Percentiles rank a stretch among this genome's conserved stretches.
phyloP scores from a whole-genome alignment of 2,113 vertebrate genomes.

The Glaucidium brasilianum region DNA sequence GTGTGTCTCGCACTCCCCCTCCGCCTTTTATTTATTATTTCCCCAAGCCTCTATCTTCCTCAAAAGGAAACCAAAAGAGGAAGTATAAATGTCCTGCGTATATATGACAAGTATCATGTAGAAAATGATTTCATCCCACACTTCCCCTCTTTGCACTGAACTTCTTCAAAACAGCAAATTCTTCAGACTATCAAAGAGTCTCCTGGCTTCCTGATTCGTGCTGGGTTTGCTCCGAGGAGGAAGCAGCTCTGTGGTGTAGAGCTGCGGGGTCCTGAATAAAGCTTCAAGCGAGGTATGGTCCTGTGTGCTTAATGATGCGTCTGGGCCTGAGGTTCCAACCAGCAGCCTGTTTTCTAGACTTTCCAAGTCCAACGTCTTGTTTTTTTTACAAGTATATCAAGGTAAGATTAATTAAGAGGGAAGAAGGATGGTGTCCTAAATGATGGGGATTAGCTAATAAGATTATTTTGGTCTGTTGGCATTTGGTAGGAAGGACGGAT shows the following conservation, averaged over 20 bases:
- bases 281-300: neutral
- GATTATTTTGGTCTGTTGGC: neutral
- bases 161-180: neutral
- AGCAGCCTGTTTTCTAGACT: neutral
- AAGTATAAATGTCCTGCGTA: neutral
- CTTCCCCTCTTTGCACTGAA: conserved; percentile 28
- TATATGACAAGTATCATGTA: neutral
- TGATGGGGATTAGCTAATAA: neutral
- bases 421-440: neutral
- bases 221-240: neutral
- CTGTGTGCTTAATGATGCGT: neutral
- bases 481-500: neutral
- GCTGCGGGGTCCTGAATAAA: accelerated
- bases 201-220: neutral
- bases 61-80: conserved; percentile 44
- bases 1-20: neutral
- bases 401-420: conserved; percentile 14
- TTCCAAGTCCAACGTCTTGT: neutral
- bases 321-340: neutral
- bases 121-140: neutral
- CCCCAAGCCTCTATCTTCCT: neutral
- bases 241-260: neutral
- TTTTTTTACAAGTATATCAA: neutral
- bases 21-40: too few relatives aligned
- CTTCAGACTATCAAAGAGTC: neutral